A percentile compares a stretch with the other conserved stretches of the same genome.
phyloP scores from a whole-genome alignment of 2,797 vertebrate genomes.

The Botia kubotai region DNA sequence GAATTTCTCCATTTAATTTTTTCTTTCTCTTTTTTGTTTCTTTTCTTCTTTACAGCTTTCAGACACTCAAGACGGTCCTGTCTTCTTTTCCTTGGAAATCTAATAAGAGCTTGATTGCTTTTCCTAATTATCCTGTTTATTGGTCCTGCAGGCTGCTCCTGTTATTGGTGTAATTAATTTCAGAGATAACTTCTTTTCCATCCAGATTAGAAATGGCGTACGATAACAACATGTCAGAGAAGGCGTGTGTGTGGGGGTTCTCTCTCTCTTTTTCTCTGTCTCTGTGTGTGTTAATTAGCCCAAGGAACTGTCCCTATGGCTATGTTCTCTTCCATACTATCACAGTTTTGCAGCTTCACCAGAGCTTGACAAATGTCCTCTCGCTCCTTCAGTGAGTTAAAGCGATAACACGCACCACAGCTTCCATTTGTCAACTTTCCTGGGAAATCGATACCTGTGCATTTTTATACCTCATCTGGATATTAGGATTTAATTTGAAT shows the following conservation, averaged over 20 bases:
- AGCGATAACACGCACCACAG: conserved; percentile 45
- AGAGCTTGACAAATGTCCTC: conserved; percentile 58
- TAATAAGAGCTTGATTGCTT: conserved; percentile 84
- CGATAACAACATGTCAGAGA: conserved; percentile 63
- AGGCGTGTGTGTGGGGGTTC: conserved; percentile 23
- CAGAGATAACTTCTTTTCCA: conserved; percentile 80
- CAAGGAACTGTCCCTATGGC: conserved; percentile 53
- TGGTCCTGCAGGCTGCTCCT: conserved; percentile 66
- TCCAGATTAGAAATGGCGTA: conserved; percentile 72
- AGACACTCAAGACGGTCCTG: conserved; percentile 62
- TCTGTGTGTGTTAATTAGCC: conserved; percentile 52
- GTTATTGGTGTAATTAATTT: conserved; percentile 87
- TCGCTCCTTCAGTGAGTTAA: conserved; percentile 48
- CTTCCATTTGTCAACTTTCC: conserved; percentile 58
- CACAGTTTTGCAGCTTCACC: conserved; percentile 53
- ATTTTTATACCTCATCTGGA: conserved; percentile 51
- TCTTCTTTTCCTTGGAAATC: conserved; percentile 82
- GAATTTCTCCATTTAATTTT: conserved; percentile 29
- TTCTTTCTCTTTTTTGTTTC: conserved; percentile 42
- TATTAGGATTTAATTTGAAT: conserved; percentile 59
- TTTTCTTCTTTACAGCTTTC: conserved; percentile 51
- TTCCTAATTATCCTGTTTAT: conserved; percentile 84
- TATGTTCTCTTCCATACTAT: conserved; percentile 51
- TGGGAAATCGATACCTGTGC: conserved; percentile 47
- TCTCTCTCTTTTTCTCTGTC: conserved; percentile 37